These are phyloP conservation scores for Chrysolina haemoptera DNA, from an alignment of 2,888 invertebrate genomes.

Conservation along the genomic window DNA sequence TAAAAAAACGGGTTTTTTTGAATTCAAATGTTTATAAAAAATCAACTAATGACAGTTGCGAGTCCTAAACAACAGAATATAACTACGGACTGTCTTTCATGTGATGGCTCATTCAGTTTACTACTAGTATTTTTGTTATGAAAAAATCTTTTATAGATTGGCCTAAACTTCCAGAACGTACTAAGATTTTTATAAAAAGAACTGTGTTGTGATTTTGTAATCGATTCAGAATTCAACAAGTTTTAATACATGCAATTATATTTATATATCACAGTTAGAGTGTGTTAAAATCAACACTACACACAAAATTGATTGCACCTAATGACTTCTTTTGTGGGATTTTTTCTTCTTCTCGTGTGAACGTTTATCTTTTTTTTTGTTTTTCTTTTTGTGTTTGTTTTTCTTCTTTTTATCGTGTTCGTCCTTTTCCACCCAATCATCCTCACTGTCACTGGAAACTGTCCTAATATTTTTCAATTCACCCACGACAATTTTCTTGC, in stretches of 20 bases:
- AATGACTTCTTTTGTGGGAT: background rate
- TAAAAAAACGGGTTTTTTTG: too few relatives aligned
- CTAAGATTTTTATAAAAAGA: too few relatives aligned
- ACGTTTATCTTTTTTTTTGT: slow-evolving; percentile 63
- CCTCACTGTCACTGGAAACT: slow-evolving; percentile 50
- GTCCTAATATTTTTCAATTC: slow-evolving; percentile 16
- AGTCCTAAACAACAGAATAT: too few relatives aligned
- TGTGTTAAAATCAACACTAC: background rate
- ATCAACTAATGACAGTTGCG: too few relatives aligned
- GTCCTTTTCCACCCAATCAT: slow-evolving; percentile 62
- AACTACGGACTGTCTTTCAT: too few relatives aligned
- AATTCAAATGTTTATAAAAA: too few relatives aligned
- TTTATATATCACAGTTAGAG: background rate
- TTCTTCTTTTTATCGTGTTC: slow-evolving; percentile 47
- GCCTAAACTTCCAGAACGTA: too few relatives aligned
- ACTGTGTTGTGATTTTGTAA: background rate
- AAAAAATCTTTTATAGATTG: too few relatives aligned
- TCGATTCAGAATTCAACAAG: background rate
- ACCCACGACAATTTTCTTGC: slow-evolving; percentile 15
- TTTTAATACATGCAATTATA: background rate
- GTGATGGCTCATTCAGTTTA: too few relatives aligned
- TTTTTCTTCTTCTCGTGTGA: slow-evolving; percentile 53
- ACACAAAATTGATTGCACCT: background rate
- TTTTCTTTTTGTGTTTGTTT: slow-evolving; percentile 56
- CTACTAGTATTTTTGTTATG: too few relatives aligned